These are phyloP conservation scores for Microchirus variegatus DNA, from an alignment of 2,797 vertebrate species.

Conservation along the genomic window DNA sequence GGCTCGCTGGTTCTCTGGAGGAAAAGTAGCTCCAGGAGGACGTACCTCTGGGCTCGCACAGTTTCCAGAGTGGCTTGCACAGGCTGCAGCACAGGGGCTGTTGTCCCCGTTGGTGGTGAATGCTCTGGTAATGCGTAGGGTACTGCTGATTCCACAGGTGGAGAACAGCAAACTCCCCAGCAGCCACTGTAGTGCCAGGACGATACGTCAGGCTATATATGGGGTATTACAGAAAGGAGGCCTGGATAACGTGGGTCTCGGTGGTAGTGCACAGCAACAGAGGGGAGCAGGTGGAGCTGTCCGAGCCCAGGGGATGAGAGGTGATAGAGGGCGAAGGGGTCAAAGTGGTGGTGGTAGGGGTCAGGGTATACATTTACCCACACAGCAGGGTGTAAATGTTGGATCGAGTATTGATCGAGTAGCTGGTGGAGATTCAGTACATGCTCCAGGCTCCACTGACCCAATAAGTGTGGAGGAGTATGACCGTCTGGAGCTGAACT, in stretches of 20 bases:
- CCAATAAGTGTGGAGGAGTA: conserved; percentile 83
- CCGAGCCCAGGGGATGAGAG: conserved; percentile 32
- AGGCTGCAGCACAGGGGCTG: conserved; percentile 75
- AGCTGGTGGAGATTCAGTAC: conserved; percentile 2
- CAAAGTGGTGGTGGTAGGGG: conserved; percentile 17
- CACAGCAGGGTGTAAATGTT: conserved; percentile 19
- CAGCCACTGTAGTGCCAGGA: conserved; percentile 81
- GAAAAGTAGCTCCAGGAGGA: conserved; percentile 33
- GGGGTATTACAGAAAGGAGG: conserved; percentile 80
- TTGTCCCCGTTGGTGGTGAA: conserved; percentile 85
- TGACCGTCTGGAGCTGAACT: conserved; percentile 83
- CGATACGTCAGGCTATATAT: conserved; percentile 88
- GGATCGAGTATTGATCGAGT: conserved; percentile 54
- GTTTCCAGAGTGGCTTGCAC: conserved; percentile 82
- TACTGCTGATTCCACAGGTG: conserved; percentile 88
- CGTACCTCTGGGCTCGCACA: conserved; percentile 15
- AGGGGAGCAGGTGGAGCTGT: conserved; percentile 1
- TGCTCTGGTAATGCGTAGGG: conserved; percentile 82
- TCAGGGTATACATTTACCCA: conserved; percentile 13
- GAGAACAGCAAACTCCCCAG: conserved; percentile 87
- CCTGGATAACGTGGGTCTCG: conserved; percentile 7
- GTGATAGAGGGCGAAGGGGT: conserved; percentile 38
- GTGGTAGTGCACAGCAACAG: neutral
- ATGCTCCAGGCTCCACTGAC: conserved; percentile 8
- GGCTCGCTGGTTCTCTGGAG: conserved; percentile 82